Base-by-base conservation (phyloP, 2,888 invertebrate genomes). In the Lycocerus yunnanus region DNA sequence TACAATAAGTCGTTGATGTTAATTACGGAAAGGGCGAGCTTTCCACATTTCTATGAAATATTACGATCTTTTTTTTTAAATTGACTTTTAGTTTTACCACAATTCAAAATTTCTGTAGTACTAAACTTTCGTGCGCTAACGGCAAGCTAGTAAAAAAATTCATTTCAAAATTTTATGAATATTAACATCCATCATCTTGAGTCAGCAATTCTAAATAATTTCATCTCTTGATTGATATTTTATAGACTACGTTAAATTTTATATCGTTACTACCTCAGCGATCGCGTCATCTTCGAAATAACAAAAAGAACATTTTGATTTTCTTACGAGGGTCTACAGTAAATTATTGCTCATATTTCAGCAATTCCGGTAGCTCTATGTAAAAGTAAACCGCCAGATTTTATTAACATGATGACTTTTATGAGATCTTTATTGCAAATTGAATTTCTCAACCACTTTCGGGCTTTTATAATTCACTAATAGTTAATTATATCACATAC, bases 381-480 rank as follows among this genome's bases (percentile, higher is more conserved):
- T 71, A 71, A 43, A 74, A 74, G 67, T 16, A 67, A 72, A 16
- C 72, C 73, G 71, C 71, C 27, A 58, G 69, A 58, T 58, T 59
- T 59, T 71, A 76, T 76, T 76, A 74, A 74, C 74, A 74, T 72
- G 58, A 73, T 59, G 76, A 74, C 75, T 75, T 77, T 77, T 77
- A 77, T 69, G 77, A 75, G 71, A 75, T 75, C 77, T 77, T 77
- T 75, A 77, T 77, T 77, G 77, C 75, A 77, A 77, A 77, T 77
- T 77, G 77, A 77, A 77, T 77, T 77, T 67, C 75, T 73, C 65
- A 71, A 66, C 68, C 60, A 63, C 74, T 71, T 73, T 71, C 69
- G 70, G 73, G 71, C 58, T 21, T 75, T 75, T 77, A 71, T 63
- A 58, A 69, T 20, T 69, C 80, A 79, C 74, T 76, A 76, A 72